A percentile compares a stretch with the other conserved stretches of the same genome.
phyloP scores from a whole-genome alignment of 2,888 invertebrate genomes.

The Phasia obesa region DNA sequence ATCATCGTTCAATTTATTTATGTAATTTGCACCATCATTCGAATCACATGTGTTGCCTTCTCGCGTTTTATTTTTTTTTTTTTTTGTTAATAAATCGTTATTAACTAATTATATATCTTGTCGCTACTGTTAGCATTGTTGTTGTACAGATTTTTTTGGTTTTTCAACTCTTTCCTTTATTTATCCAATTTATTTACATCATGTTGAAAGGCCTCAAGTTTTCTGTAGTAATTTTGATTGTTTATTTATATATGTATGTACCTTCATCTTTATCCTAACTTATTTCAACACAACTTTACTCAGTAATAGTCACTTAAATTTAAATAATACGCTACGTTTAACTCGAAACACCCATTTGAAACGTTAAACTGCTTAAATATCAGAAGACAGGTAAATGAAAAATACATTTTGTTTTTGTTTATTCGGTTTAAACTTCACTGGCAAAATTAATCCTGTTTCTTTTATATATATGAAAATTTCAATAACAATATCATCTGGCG shows the following conservation, averaged over 20 bases:
- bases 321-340: conserved; percentile 16
- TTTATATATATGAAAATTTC: not conserved
- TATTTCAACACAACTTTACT: too few species aligned
- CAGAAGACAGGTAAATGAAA: not conserved
- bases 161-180: conserved; percentile 22
- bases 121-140: too few species aligned
- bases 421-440: not conserved
- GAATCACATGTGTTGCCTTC: too few species aligned
- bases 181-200: conserved; percentile 44
- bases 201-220: conserved; percentile 46
- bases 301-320: not conserved
- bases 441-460: conserved; percentile 22
- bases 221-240: too few species aligned
- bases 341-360: not conserved
- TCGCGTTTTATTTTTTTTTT: too few species aligned
- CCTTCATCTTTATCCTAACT: not conserved
- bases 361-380: not conserved
- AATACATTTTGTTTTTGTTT: not conserved
- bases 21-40: too few species aligned
- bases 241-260: not conserved
- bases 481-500: too few species aligned
- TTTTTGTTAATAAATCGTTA: too few species aligned
- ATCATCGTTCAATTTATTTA: too few species aligned
- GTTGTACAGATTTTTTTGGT: not conserved
- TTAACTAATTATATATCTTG: too few species aligned